A percentile compares a stretch with the other conserved stretches of the same genome.
Evolutionary conservation across 2,888 invertebrate genomes (phyloP).

Genomic region (Empis stercorea): DNA sequence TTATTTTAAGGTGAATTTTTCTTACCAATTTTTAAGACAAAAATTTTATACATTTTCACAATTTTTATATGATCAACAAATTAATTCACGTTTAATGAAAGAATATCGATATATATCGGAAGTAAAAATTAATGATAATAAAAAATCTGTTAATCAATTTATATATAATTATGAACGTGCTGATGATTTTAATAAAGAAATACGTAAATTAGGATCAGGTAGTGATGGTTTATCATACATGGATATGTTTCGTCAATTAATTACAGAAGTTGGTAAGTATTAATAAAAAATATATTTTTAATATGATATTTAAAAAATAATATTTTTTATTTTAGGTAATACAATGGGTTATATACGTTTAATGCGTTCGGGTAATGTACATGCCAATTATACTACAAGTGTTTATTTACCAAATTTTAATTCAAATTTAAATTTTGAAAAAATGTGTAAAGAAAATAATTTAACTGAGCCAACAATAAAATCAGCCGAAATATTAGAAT

Average conservation of each 20-base stretch:
- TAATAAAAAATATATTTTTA: not conserved
- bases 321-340: constrained; percentile 42
- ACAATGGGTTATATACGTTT: constrained; percentile 92
- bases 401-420: constrained; percentile 77
- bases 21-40: constrained; percentile 84
- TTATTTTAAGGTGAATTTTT: constrained; percentile 52
- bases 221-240: constrained; percentile 76
- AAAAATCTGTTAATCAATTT: not conserved
- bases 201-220: constrained; percentile 72
- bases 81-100: constrained; percentile 84
- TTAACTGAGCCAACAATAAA: constrained; percentile 47
- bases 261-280: constrained; percentile 74
- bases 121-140: constrained; percentile 19
- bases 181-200: constrained; percentile 84
- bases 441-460: constrained; percentile 45
- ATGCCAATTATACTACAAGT: constrained; percentile 83
- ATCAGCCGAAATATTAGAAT: constrained; percentile 60
- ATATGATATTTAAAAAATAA: not conserved
- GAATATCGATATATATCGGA: constrained; percentile 76
- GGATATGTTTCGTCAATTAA: constrained; percentile 82
- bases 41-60: constrained; percentile 92
- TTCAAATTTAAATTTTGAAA: constrained; percentile 46
- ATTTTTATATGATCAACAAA: constrained; percentile 95
- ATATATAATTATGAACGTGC: constrained; percentile 62
- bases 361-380: constrained; percentile 84